Conservation (phyloP, 1,140 invertebrate species). For the Micrasema longulum region DNA sequence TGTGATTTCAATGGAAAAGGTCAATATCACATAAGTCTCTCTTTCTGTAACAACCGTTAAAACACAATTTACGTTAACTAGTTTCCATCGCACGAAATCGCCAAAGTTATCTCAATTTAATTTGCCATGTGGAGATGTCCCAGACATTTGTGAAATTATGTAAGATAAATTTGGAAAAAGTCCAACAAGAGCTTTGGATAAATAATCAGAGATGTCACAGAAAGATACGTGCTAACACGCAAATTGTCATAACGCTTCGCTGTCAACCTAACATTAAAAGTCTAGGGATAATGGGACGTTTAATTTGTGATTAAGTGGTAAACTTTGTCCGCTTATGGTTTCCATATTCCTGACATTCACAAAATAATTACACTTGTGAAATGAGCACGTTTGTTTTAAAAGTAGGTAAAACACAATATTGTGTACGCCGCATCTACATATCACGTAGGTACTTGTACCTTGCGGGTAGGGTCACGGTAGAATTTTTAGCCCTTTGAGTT, state of each 20-base stretch:
- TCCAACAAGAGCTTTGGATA: slow-evolving; percentile 37
- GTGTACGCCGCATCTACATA: too few species aligned
- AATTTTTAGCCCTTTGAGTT: too few species aligned
- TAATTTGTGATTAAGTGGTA: too few species aligned
- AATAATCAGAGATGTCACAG: slow-evolving; percentile 36
- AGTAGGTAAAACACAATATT: too few species aligned
- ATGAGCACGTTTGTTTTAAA: too few species aligned
- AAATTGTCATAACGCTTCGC: slow-evolving; percentile 17
- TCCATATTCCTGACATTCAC: too few species aligned
- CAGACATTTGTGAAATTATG: slow-evolving; percentile 43
- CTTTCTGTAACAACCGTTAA: slow-evolving; percentile 31
- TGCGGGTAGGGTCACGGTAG: too few species aligned
- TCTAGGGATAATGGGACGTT: neutral
- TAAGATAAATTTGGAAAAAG: slow-evolving; percentile 38
- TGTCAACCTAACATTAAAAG: slow-evolving; percentile 1
- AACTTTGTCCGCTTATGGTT: too few species aligned
- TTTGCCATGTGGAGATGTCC: slow-evolving; percentile 10
- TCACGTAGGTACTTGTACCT: too few species aligned
- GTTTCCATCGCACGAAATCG: neutral
- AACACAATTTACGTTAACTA: slow-evolving; percentile 10
- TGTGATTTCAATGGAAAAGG: neutral
- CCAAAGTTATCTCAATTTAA: slow-evolving; percentile 31
- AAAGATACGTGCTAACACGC: slow-evolving; percentile 28
- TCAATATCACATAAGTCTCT: neutral
- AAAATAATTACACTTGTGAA: too few species aligned